Conservation (phyloP, 2,797 vertebrate species). For the Balearica regulorum region DNA sequence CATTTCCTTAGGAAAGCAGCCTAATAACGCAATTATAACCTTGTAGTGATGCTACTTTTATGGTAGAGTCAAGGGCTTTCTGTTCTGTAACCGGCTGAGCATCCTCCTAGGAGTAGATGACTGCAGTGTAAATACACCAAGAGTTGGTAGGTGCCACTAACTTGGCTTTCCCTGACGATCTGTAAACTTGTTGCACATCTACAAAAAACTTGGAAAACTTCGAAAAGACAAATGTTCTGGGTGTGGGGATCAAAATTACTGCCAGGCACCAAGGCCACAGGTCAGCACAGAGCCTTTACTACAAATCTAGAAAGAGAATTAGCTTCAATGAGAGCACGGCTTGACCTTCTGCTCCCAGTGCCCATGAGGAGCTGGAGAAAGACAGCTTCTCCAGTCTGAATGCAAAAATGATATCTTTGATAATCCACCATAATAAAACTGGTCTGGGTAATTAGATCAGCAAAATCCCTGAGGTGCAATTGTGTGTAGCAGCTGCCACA, state of each 20-base stretch:
- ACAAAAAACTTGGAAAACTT: neutral
- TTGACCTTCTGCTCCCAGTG: neutral
- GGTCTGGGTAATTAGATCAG: neutral
- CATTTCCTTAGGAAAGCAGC: neutral
- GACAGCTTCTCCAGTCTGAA: neutral
- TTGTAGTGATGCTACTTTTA: neutral
- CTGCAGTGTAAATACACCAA: neutral
- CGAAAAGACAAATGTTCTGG: neutral
- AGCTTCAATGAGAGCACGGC: neutral
- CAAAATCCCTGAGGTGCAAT: neutral
- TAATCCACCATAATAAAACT: neutral
- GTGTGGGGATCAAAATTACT: neutral
- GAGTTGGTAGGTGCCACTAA: neutral
- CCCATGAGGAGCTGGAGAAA: neutral
- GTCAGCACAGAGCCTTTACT: neutral
- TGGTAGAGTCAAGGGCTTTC: neutral
- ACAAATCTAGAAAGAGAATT: neutral
- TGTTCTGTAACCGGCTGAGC: neutral
- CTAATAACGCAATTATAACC: rapidly evolving
- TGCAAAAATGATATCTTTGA: neutral
- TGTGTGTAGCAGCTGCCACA: neutral
- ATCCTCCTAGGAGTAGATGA: neutral
- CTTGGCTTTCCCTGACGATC: neutral
- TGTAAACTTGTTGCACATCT: neutral
- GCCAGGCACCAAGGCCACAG: neutral